phyloP scores from a whole-genome alignment of 2,888 invertebrate species.

The Melanchra persicariae region DNA sequence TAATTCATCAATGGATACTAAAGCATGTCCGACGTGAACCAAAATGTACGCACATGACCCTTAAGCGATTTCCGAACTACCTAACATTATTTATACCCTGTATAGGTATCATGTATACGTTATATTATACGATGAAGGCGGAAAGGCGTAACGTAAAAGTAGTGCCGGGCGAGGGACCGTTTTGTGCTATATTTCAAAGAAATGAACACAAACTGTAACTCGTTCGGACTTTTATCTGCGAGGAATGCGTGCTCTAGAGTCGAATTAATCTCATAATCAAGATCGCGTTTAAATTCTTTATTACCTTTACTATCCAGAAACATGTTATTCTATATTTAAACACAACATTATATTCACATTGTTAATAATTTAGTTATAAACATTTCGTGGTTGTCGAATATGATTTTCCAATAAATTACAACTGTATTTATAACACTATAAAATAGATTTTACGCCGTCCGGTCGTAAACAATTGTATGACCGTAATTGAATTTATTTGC shows the following conservation, averaged over 20 bases:
- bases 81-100: constrained; percentile 19
- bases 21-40: constrained; percentile 24
- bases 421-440: constrained; percentile 70
- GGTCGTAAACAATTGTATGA: constrained; percentile 70
- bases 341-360: constrained; percentile 56
- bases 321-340: constrained; percentile 45
- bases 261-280: constrained; percentile 43
- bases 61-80: constrained; percentile 30
- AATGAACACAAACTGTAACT: constrained; percentile 50
- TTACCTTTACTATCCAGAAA: constrained; percentile 34
- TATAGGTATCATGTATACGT: not conserved
- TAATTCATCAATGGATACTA: constrained; percentile 32
- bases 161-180: constrained; percentile 33
- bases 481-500: constrained; percentile 67
- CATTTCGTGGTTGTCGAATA: constrained; percentile 65
- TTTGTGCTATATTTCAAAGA: constrained; percentile 54
- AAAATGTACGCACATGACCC: constrained; percentile 37
- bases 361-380: constrained; percentile 64
- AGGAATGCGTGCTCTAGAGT: constrained; percentile 28
- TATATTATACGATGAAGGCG: constrained; percentile 27
- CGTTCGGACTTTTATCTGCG: constrained; percentile 40
- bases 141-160: constrained; percentile 39
- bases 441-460: constrained; percentile 74
- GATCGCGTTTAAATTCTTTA: constrained; percentile 45
- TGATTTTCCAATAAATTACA: constrained; percentile 69